Conservation (phyloP, 2,888 invertebrate species). For the Tridacna gigas region DNA sequence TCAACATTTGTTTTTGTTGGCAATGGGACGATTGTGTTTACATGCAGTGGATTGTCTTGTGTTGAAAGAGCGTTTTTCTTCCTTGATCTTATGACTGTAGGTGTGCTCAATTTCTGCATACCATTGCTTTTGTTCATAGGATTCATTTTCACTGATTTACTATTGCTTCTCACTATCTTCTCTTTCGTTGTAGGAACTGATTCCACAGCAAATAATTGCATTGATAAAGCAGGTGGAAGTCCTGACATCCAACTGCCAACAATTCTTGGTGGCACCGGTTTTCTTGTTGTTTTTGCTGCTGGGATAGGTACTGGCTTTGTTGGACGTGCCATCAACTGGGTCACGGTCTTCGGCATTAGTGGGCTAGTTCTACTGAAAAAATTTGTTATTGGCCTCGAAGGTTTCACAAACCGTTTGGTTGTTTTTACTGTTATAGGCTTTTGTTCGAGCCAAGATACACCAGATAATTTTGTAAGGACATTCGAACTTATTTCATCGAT, state of each 20-base stretch:
- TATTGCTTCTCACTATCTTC: neutral
- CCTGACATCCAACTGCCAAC: slow-evolving; percentile 24
- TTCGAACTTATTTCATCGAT: slow-evolving; percentile 19
- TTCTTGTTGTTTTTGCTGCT: neutral
- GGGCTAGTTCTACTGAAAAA: neutral
- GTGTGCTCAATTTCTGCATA: too few relatives aligned
- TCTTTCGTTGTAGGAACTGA: neutral
- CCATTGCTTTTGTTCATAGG: too few relatives aligned
- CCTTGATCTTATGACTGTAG: too few relatives aligned
- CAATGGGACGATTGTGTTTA: too few relatives aligned
- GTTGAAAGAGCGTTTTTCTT: too few relatives aligned
- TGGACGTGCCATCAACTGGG: neutral
- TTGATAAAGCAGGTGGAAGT: neutral
- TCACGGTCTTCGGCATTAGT: neutral
- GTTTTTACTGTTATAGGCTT: too few relatives aligned
- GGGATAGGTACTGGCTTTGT: neutral
- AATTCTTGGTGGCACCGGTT: neutral
- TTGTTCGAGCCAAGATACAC: slow-evolving; percentile 17
- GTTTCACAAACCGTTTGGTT: neutral
- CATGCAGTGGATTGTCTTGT: too few relatives aligned
- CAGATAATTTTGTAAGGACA: slow-evolving; percentile 9
- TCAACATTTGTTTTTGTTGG: too few relatives aligned
- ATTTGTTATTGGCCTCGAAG: neutral
- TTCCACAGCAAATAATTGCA: slow-evolving; percentile 14
- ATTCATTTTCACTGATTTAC: too few relatives aligned